These are phyloP conservation scores for Scaptomyza flava DNA, from an alignment of 2,888 invertebrate genomes.

Conservation along the genomic window DNA sequence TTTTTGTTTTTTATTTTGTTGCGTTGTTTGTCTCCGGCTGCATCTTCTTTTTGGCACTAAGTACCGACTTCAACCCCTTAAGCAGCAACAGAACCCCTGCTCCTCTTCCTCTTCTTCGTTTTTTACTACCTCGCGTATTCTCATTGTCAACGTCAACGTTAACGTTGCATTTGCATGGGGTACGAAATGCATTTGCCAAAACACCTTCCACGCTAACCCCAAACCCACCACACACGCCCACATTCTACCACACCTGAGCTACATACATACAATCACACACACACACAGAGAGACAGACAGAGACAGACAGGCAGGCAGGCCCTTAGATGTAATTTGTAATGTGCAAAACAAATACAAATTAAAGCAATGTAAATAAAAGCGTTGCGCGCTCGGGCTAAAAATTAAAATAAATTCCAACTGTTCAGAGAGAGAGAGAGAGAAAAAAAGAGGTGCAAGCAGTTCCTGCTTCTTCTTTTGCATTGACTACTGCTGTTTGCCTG, in stretches of 20 bases:
- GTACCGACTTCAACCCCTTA: slow-evolving; percentile 1
- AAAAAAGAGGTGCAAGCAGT: slow-evolving; percentile 16
- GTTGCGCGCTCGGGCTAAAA: slow-evolving; percentile 47
- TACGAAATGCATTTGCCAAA: slow-evolving; percentile 44
- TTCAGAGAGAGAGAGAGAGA: slow-evolving; percentile 19
- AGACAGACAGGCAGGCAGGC: background rate
- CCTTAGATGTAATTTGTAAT: slow-evolving; percentile 56
- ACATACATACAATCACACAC: background rate
- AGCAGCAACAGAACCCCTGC: background rate
- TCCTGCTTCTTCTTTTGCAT: slow-evolving; percentile 3
- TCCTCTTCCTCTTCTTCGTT: background rate
- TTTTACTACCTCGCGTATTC: slow-evolving; percentile 31
- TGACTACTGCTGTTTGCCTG: slow-evolving; percentile 9
- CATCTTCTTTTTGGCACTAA: slow-evolving; percentile 33
- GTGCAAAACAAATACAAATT: slow-evolving; percentile 70
- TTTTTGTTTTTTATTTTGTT: slow-evolving; percentile 1
- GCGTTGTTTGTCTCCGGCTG: slow-evolving; percentile 24
- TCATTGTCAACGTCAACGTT: slow-evolving; percentile 47
- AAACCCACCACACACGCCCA: background rate
- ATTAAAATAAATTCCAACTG: slow-evolving; percentile 57
- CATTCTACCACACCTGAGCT: slow-evolving; percentile 1
- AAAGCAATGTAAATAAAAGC: slow-evolving; percentile 67
- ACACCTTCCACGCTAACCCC: background rate
- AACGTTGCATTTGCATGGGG: slow-evolving; percentile 26
- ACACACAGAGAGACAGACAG: background rate